Evolutionary conservation across 2,888 invertebrate genomes (phyloP).

Genomic region (Mesoligia furuncula): DNA sequence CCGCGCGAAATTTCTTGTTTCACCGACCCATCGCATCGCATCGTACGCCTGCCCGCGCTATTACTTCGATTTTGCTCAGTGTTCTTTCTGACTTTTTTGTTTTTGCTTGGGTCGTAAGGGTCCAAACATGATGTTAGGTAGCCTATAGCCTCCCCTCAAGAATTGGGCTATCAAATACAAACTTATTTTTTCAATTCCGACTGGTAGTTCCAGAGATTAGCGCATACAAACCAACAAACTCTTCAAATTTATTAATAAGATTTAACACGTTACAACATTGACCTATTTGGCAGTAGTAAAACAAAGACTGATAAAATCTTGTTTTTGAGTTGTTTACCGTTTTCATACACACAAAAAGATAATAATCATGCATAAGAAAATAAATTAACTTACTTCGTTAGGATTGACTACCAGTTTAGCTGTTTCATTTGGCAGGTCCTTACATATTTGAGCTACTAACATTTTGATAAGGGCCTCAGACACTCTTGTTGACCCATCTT

Average conservation of each 20-base stretch:
- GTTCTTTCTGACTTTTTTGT: not conserved
- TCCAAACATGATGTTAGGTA: not conserved
- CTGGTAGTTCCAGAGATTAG: not conserved
- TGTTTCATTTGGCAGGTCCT: conserved; percentile 87
- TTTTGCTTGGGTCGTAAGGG: not conserved
- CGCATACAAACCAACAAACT: not conserved
- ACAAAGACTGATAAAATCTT: not conserved
- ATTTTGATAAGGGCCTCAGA: conserved; percentile 93
- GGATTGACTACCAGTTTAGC: conserved; percentile 91
- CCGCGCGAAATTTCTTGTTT: not conserved
- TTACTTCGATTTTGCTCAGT: not conserved
- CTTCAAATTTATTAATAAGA: not conserved
- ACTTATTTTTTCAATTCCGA: not conserved
- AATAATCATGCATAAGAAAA: not conserved
- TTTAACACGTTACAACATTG: conserved; percentile 10
- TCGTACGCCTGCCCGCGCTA: not conserved
- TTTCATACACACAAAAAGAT: not conserved
- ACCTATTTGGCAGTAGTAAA: not conserved
- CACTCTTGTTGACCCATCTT: conserved; percentile 86
- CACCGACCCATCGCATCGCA: not conserved
- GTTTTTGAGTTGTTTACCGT: not conserved
- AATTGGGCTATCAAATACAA: not conserved
- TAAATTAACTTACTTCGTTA: conserved; percentile 89
- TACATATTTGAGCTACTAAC: conserved; percentile 91
- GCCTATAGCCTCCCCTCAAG: not conserved